Base-by-base conservation (phyloP, 2,888 invertebrate genomes). In the Chloroclystis v-ata region DNA sequence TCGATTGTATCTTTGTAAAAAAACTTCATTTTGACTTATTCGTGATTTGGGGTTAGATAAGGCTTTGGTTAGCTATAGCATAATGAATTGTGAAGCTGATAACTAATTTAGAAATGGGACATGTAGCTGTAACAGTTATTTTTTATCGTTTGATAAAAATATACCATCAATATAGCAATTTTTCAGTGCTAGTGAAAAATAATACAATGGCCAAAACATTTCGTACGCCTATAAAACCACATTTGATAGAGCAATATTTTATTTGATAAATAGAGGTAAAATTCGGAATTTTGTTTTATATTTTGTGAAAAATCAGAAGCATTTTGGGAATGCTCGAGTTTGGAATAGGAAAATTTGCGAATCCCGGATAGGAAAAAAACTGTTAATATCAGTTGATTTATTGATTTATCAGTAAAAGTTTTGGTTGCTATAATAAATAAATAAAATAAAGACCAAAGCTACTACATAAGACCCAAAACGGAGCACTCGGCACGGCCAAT, bases 1-100 rank as follows among this genome's bases (percentile, higher is more conserved):
- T 39, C 16, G 47, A 48, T 39, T 43, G 29, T 33, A 43, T 39
- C 16, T 37, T 29, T 35, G 26, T 33, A 9, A 37, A 37, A 26
- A 35, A 35, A 38, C 35, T 29, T 28, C 33, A 33, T 48, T 26
- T 5, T 35, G 8, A 33, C 33, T 14, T 14, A 14, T 14, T 8
- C 16, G 12, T 10, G 39, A 43, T 39, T 47, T 35, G 2, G 30
- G 11, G 9, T 28, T 11, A 28, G 41, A 30, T 37, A 42, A 29
- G 25, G 24, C 9, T 24, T 28, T 40, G 26, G 20, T 24, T 41
- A 30, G 4, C 13, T 25, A 32, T 14, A 20, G n/a, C 10, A n/a
- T 33, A 33, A 10, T 33, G 14, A 33, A n/a, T 20, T 20, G 20
- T 20, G 20, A 20, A 20, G 20, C n/a, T n/a, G n/a, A n/a, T n/a